Conservation (phyloP, 2,888 invertebrate species). For the Erpobdella octoculata region DNA sequence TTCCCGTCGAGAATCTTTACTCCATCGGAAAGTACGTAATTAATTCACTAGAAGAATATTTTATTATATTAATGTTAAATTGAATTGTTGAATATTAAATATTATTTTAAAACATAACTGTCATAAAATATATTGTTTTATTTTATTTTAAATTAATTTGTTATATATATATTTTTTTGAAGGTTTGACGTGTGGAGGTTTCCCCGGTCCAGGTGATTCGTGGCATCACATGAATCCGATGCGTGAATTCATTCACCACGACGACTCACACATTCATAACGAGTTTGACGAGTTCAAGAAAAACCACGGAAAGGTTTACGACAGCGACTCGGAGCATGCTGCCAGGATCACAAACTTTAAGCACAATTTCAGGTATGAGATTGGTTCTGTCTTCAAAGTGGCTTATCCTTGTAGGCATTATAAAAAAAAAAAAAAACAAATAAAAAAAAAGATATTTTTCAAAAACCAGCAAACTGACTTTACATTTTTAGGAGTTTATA, state of each 20-base stretch:
- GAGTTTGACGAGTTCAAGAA: constrained; percentile 70
- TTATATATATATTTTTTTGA: constrained; percentile 6
- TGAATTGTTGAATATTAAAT: not conserved
- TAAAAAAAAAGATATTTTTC: no score
- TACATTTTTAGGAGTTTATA: no score
- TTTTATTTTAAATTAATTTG: no score
- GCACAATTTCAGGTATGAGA: constrained; percentile 63
- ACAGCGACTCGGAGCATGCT: constrained; percentile 61
- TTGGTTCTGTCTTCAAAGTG: no score
- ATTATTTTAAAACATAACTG: not conserved
- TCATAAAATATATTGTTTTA: not conserved
- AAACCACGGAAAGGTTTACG: constrained; percentile 67
- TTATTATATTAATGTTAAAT: not conserved
- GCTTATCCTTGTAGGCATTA: no score
- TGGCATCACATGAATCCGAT: constrained; percentile 81
- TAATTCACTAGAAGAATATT: not conserved
- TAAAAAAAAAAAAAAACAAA: no score
- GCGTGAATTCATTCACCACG: constrained; percentile 73
- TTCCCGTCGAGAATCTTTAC: constrained; percentile 38
- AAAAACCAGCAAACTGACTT: no score
- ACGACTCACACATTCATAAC: constrained; percentile 59
- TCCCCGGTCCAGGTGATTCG: constrained; percentile 72
- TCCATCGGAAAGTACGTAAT: constrained; percentile 40
- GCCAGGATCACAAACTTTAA: constrained; percentile 70
- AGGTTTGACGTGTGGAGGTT: constrained; percentile 55